Conservation (phyloP, 2,113 vertebrate genomes). For the Anser brachyrhynchus region DNA sequence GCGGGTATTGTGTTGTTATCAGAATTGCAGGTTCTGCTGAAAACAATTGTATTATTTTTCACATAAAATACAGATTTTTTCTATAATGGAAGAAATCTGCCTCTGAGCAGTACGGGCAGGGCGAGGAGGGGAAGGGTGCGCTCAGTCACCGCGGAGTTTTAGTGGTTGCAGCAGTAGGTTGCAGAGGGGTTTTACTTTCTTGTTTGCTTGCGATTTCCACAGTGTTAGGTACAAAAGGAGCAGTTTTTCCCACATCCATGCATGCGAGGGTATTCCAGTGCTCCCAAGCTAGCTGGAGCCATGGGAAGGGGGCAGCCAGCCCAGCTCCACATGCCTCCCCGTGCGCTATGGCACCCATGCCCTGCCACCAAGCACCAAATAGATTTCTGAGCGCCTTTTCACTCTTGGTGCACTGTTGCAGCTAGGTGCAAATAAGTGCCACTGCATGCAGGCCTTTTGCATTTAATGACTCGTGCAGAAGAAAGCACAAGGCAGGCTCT, state of each 20-base stretch:
- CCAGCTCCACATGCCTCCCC: neutral
- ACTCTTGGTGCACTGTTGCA: neutral
- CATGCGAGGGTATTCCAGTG: accelerated
- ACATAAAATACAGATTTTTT: neutral
- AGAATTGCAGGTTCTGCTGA: neutral
- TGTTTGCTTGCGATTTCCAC: neutral
- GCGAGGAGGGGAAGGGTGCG: neutral
- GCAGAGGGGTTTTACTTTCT: neutral
- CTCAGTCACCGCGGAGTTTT: neutral
- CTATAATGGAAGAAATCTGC: neutral
- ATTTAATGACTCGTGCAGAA: neutral
- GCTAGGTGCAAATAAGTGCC: neutral
- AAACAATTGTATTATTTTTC: neutral
- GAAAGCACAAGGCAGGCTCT: too few relatives aligned
- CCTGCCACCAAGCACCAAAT: neutral
- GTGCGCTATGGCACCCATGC: neutral
- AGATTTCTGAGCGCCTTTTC: accelerated
- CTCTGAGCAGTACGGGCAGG: neutral
- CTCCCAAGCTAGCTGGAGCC: neutral
- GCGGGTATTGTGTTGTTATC: neutral
- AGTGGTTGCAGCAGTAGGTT: neutral
- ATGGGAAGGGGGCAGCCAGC: neutral
- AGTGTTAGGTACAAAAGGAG: neutral
- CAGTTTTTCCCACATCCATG: neutral
- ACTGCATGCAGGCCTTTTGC: neutral